Base-by-base conservation (phyloP, 2,797 vertebrate species). In the Crocodylus rhombifer region DNA sequence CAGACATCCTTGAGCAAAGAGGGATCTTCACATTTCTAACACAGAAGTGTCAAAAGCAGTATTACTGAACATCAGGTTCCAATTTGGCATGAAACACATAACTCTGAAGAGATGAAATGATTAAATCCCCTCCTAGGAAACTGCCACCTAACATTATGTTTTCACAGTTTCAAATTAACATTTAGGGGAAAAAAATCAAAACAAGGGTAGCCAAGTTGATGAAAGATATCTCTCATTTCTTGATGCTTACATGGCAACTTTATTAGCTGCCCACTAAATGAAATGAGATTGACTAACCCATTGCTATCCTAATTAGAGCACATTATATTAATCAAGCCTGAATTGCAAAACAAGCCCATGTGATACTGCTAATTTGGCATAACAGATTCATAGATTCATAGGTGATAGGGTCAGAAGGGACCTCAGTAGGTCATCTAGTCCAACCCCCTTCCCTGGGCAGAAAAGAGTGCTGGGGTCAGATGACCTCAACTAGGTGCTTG, bases 1-100 rank as follows among this genome's bases (percentile, higher is more conserved):
- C 60, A 95, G 96, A 93, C 92, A 91, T 95, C 94, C 95, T 96
- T 94, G 91, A 96, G 95, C 90, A 86, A 95, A 88, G 90, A 94
- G 93, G 82, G 63, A 91, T 96, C 92, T 95, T 97, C 92, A 81
- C 71, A 95, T 97, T 92, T 94, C 94, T 91, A 94, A 91, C 91
- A 83, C 36, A 74, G 92, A 95, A 93, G 92, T 94, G 92, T 96
- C 90, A 90, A 89, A 91, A 93, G 15, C 85, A 89, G 69, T 65
- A 78, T 94, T 96, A 95, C 87, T 92, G 87, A 95, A 95, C 90
- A 90, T 93, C 93, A 86, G 91, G 77, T 95, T 96, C 93, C 77
- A 94, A 91, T 94, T 94, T 96, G 95, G 94, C 90, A 77, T 25
- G 17, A 95, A 93, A 91, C 88, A 84, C 93, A 2, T 86, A 76